phyloP scores from a whole-genome alignment of 2,113 vertebrate species.

The Chamaetylas fuelleborni region DNA sequence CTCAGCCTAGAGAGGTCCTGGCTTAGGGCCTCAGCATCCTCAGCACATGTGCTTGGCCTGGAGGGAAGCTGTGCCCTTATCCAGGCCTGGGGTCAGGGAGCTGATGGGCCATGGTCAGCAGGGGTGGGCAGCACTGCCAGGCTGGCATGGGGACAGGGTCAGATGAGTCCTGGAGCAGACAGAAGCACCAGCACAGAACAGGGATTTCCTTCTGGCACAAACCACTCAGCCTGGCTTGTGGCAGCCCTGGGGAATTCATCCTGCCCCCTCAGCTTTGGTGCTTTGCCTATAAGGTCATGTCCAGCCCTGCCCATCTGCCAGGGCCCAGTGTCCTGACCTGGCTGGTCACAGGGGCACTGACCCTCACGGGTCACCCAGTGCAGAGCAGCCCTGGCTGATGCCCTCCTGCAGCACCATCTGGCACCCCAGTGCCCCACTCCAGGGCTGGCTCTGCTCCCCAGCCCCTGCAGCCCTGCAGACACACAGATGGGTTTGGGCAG shows the following conservation, averaged over 20 bases:
- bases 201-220: neutral
- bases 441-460: neutral
- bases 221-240: neutral
- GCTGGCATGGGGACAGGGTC: fast-evolving
- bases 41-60: neutral
- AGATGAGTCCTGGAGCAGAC: neutral
- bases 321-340: neutral
- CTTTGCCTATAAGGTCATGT: neutral
- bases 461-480: neutral
- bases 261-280: neutral
- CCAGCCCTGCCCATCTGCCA: neutral
- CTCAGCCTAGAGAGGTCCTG: neutral
- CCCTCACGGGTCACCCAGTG: neutral
- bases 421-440: fast-evolving
- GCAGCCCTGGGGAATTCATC: neutral
- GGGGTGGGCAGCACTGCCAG: neutral
- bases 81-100: neutral
- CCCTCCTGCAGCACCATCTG: neutral
- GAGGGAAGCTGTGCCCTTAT: neutral
- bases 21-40: neutral
- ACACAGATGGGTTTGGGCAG: neutral
- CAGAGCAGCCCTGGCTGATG: neutral
- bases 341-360: neutral
- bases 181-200: neutral
- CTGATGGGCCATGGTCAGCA: neutral